Evolutionary conservation across 1,140 invertebrate genomes (phyloP), one percentile per base, ranked within the genome.

Genomic region (Drosophila guanche): DNA sequence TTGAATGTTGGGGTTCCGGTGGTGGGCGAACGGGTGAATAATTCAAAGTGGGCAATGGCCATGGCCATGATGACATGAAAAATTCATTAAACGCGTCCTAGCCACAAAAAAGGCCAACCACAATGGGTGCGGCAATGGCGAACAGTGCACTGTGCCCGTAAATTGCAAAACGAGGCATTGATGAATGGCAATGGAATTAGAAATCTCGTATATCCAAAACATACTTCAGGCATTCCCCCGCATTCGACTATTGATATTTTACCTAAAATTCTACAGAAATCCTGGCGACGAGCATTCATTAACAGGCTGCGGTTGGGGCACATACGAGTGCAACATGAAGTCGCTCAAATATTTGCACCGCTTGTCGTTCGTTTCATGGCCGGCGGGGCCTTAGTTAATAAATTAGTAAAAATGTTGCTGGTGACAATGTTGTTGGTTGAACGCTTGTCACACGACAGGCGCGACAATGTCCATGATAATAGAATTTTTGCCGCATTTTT

Each of bases 81-180:
- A 88, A 86, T 88, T 66, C 70, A 88, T 86, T 77, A 86, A 86
- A 85, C 69, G 81, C 73, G 81, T 65, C 65, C 33, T 76, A 65
- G 73, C 81, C 81, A 40, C 77, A 81, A 70, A 80, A 70, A 79
- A 51, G 66, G 46, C 45, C 67, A 42, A 61, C 45, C 57, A 57
- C 65, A 76, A 51, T 69, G 66, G 66, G 57, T 55, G 67, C 56
- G 66, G 65, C 48, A 3, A 52, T 70, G n/a, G 1, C 2, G 33
- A 10, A 37, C 33, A 12, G 27, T 33, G 7, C 46, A 43, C 29
- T 66, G 43, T 25, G 27, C 47, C 62, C 68, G 66, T 14, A 69
- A 69, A 69, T 69, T 54, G 63, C 33, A 40, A 56, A 68, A 67
- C 33, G 63, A 48, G 33, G 50, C 63, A 69, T 40, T 56, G 43